Evolutionary conservation across 2,888 invertebrate genomes (phyloP).

Genomic region (Tachina fera): DNA sequence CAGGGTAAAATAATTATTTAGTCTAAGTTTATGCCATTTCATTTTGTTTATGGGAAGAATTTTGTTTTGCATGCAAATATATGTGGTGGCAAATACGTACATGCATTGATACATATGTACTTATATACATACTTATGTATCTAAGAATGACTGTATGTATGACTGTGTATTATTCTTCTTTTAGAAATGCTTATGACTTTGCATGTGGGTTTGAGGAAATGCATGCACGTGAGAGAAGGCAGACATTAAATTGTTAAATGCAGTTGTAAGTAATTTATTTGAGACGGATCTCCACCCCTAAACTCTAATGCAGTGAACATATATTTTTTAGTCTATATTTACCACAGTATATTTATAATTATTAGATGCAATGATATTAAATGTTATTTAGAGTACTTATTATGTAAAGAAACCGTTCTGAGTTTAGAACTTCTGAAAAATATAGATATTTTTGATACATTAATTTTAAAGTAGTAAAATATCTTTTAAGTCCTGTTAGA

Average conservation of each 20-base stretch:
- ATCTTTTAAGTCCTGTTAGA: no score
- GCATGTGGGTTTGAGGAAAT: slow-evolving; percentile 22
- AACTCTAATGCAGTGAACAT: neutral
- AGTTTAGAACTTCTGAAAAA: no score
- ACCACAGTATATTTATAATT: neutral
- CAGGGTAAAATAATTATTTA: slow-evolving; percentile 7
- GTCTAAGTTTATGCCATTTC: slow-evolving; percentile 7
- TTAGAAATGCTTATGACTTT: neutral
- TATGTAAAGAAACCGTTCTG: no score
- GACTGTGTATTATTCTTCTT: neutral
- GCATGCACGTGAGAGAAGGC: neutral
- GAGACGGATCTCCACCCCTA: slow-evolving; percentile 46
- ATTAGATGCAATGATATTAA: no score
- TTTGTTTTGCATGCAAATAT: slow-evolving; percentile 37
- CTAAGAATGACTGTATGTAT: neutral
- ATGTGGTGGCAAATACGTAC: slow-evolving; percentile 8
- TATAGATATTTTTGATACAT: no score
- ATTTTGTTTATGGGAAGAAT: slow-evolving; percentile 18
- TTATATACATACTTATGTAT: no score
- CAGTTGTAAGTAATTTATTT: slow-evolving; percentile 37
- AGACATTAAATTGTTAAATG: slow-evolving; percentile 35
- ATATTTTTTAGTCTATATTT: neutral
- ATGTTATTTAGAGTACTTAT: no score
- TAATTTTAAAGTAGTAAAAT: no score
- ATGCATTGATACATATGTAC: no score